Base-by-base conservation (phyloP, 2,888 invertebrate species). In the Melanotus villosus region DNA sequence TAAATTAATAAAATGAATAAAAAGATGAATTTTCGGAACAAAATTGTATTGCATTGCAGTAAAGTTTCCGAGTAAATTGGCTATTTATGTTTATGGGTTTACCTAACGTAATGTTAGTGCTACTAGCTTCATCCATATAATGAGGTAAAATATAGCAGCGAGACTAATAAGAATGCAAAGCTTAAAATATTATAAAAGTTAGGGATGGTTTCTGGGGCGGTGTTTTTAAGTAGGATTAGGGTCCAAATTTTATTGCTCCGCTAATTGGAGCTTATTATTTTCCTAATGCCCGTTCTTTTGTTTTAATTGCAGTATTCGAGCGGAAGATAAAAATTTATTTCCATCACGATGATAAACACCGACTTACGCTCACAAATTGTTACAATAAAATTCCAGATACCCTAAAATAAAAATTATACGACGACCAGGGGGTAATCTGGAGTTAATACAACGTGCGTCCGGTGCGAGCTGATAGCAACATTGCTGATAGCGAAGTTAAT, bases 391-490 rank as follows among this genome's bases (percentile, higher is more conserved):
- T 69, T 59, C 47, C 50, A 54, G 50, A 59, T 60, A 38, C 41
- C 60, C 50, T 38, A 66, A 60, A 72, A 72, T 70, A 72, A 79
- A 79, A 79, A 79, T 80, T 79, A 78, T 78, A 77, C 76, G 76
- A 77, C 73, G 74, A 74, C 78, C 76, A 74, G 73, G 76, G 75
- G 74, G 76, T 80, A 80, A 80, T 80, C 79, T 78, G 76, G 75
- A 79, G 77, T 79, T 80, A 79, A 80, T 79, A 79, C 76, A 77
- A 76, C 73, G 70, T 73, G 71, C 73, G 78, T 78, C 77, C 78
- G 76, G 78, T 64, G 69, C 64, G 58, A 65, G 70, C 73, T 75
- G 77, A 78, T 78, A 78, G 76, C 76, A 73, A 65, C 68, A 70
- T 70, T 66, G 77, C 77, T 77, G 77, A 73, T 77, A 76, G 77